Base-by-base conservation (phyloP, 2,888 invertebrate species). In the Limulus polyphemus region DNA sequence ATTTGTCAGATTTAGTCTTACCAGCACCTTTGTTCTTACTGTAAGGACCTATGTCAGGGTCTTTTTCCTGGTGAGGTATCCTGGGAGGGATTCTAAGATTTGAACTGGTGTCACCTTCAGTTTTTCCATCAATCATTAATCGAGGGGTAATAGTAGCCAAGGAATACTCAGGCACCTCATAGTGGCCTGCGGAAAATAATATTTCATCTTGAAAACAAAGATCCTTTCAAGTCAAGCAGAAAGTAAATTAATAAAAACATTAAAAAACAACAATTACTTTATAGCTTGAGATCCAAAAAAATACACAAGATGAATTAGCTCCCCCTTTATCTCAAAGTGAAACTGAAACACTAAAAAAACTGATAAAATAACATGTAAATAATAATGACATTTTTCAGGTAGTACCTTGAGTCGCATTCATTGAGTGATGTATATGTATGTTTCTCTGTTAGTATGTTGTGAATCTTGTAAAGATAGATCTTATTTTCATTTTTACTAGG, bases 161-260 rank as follows among this genome's bases (percentile, higher is more conserved):
- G 10, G 63, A 61, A 58, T 63, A 62, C 70, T 70, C 71, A 70
- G 72, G 62, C 70, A 70, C 71, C 73, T 70, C 59, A 72, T 72
- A 70, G 72, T 75, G 61, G 13, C 71, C 70, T 68, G 55, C 14
- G 47, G 63, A n/a, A n/a, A n/a, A 51, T 51, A 51, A 14, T 7
- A 51, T 3, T 51, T 51, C 14, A 51, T 51, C 14, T 51, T 51
- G n/a, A 13, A 51, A 13, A 51, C 13, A 51, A n/a, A n/a, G n/a
- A 7, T 7, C 4, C 51, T n/a, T n/a, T 7, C 9, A 51, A 51
- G 32, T 51, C 51, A 7, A n/a, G 51, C 51, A 51, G 0, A 51
- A 51, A n/a, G 51, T 14, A 14, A 14, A 51, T n/a, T n/a, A 51
- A 3, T 13, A 50, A 14, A 50, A 14, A 50, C 10, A n/a, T 50